phyloP scores from a whole-genome alignment of 2,113 vertebrate genomes.

The Cyanoliseus patagonus region DNA sequence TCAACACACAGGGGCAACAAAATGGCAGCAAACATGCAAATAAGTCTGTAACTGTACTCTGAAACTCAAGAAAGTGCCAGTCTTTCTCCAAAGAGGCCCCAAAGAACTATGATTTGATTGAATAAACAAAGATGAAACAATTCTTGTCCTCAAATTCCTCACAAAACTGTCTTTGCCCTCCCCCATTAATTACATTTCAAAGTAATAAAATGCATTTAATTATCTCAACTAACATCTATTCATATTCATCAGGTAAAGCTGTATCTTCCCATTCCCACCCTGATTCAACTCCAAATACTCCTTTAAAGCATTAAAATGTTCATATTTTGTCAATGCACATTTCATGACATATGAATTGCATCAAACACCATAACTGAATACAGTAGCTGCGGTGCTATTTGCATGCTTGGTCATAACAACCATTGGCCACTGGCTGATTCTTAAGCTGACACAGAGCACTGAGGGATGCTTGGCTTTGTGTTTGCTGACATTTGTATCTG shows the following conservation, averaged over 20 bases:
- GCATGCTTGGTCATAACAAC: not conserved
- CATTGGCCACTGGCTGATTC: not conserved
- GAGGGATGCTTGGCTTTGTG: not conserved
- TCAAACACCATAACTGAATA: not conserved
- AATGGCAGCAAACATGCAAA: not conserved
- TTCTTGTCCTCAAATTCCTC: not conserved
- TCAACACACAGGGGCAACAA: not conserved
- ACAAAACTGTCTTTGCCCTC: not conserved
- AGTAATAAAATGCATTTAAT: not conserved
- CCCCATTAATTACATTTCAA: not conserved
- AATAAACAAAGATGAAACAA: not conserved
- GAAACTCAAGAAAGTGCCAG: not conserved
- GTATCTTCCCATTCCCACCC: not conserved
- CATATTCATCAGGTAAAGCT: not conserved
- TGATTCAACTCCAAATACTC: not conserved
- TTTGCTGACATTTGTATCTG: accelerated
- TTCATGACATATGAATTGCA: not conserved
- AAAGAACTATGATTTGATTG: not conserved
- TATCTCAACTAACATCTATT: not conserved
- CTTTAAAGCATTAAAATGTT: not conserved
- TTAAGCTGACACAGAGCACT: not conserved
- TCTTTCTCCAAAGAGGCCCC: not conserved
- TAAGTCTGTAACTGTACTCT: not conserved
- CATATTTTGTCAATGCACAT: not conserved
- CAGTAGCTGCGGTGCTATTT: not conserved